Evolutionary conservation across 2,888 invertebrate genomes (phyloP).

Genomic region (Zaprionus lineosus): DNA sequence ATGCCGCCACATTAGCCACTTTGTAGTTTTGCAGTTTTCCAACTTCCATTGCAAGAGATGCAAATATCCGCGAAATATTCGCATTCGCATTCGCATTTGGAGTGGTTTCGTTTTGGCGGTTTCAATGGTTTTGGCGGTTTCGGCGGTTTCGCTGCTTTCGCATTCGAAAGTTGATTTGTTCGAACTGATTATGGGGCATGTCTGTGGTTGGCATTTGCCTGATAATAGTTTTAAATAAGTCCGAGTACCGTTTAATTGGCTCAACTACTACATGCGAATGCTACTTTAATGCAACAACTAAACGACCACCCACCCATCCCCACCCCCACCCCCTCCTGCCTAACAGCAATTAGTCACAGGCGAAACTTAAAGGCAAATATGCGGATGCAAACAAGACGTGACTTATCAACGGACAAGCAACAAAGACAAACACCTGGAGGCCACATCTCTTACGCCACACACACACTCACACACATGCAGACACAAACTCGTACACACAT

Average conservation of each 20-base stretch:
- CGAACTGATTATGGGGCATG: slow-evolving; percentile 65
- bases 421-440: slow-evolving; percentile 50
- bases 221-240: slow-evolving; percentile 71
- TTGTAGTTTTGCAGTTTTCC: slow-evolving; percentile 6
- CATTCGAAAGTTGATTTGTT: slow-evolving; percentile 74
- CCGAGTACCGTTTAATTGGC: slow-evolving; percentile 63
- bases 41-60: slow-evolving; percentile 5
- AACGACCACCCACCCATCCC: not conserved
- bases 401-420: slow-evolving; percentile 55
- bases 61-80: slow-evolving; percentile 11
- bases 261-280: slow-evolving; percentile 43
- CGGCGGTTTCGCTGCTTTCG: slow-evolving; percentile 35
- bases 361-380: slow-evolving; percentile 18
- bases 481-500: too few species aligned
- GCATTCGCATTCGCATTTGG: slow-evolving; percentile 24
- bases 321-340: slow-evolving; percentile 1
- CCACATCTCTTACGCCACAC: not conserved
- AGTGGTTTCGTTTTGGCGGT: slow-evolving; percentile 45
- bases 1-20: slow-evolving; percentile 57
- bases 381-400: slow-evolving; percentile 55
- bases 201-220: slow-evolving; percentile 42
- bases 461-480: slow-evolving; percentile 1
- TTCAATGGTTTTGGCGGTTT: slow-evolving; percentile 36
- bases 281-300: not conserved
- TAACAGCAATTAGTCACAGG: slow-evolving; percentile 29